Percentiles rank a stretch among this genome's conserved stretches.
phyloP scores from a whole-genome alignment of 2,888 invertebrate species.

The Drosophila incognita region DNA sequence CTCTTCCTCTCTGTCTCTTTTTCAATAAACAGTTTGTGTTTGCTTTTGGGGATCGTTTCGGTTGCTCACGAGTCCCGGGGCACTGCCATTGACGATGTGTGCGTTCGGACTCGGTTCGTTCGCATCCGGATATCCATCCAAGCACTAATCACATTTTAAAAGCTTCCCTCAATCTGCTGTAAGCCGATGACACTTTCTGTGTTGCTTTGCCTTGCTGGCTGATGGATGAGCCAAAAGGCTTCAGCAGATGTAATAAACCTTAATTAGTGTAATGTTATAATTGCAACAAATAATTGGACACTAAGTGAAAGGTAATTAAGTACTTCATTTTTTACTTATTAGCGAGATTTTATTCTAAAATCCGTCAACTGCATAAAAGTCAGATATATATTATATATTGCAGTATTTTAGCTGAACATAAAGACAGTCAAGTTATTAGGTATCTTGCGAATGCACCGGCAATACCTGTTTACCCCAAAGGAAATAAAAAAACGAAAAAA shows the following conservation, averaged over 20 bases:
- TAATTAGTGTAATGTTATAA: neutral
- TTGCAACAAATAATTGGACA: neutral
- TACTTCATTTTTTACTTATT: neutral
- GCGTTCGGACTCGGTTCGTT: slow-evolving; percentile 15
- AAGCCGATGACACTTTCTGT: slow-evolving; percentile 4
- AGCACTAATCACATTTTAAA: slow-evolving; percentile 53
- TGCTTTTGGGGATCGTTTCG: slow-evolving; percentile 16
- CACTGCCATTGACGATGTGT: slow-evolving; percentile 2
- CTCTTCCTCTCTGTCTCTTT: slow-evolving; percentile 8
- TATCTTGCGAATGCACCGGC: slow-evolving; percentile 34
- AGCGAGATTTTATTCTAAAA: neutral
- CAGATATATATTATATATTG: neutral
- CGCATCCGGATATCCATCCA: slow-evolving; percentile 5
- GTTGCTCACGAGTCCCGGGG: slow-evolving; percentile 13
- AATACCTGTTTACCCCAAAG: slow-evolving; percentile 55
- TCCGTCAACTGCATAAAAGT: neutral
- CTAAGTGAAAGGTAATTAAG: neutral
- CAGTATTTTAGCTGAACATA: neutral
- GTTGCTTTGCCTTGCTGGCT: neutral
- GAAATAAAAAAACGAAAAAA: slow-evolving; percentile 19
- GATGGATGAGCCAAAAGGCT: neutral
- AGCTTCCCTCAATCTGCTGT: slow-evolving; percentile 16
- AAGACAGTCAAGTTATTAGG: neutral
- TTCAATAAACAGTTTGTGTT: slow-evolving; percentile 5
- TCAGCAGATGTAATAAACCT: neutral